Evolutionary conservation across 2,113 vertebrate genomes (phyloP).

Genomic region (Chaetorhynchus papuensis): DNA sequence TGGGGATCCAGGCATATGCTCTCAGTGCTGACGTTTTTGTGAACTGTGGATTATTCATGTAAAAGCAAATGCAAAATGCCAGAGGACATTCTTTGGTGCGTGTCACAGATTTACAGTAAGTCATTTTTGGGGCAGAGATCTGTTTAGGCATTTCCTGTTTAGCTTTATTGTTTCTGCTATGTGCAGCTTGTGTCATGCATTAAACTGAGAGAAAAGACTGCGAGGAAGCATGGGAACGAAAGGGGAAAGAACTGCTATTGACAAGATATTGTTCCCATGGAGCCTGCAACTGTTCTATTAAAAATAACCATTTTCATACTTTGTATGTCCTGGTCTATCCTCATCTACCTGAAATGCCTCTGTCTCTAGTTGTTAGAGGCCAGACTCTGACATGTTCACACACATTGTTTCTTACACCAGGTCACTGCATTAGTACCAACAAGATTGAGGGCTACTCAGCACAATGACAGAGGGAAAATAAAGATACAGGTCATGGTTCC

Average conservation of each 20-base stretch:
- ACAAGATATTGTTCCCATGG: background rate
- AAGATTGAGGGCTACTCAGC: background rate
- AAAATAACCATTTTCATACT: background rate
- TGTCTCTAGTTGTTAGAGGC: background rate
- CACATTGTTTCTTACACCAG: background rate
- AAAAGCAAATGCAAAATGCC: background rate
- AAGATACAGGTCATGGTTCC: background rate
- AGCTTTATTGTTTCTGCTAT: background rate
- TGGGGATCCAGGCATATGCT: background rate
- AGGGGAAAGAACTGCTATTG: background rate
- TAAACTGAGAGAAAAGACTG: background rate
- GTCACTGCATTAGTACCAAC: background rate
- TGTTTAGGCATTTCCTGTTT: constrained; percentile 33
- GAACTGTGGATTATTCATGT: background rate
- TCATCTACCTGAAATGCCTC: background rate
- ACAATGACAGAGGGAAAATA: background rate
- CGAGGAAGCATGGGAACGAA: background rate
- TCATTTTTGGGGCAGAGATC: background rate
- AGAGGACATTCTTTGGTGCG: background rate
- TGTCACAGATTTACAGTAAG: background rate
- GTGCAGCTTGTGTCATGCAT: background rate
- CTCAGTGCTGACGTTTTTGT: background rate
- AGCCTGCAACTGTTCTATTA: background rate
- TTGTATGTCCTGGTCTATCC: background rate
- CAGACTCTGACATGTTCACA: background rate